Conservation (phyloP, 2,888 invertebrate species). For the Thereva unica region DNA sequence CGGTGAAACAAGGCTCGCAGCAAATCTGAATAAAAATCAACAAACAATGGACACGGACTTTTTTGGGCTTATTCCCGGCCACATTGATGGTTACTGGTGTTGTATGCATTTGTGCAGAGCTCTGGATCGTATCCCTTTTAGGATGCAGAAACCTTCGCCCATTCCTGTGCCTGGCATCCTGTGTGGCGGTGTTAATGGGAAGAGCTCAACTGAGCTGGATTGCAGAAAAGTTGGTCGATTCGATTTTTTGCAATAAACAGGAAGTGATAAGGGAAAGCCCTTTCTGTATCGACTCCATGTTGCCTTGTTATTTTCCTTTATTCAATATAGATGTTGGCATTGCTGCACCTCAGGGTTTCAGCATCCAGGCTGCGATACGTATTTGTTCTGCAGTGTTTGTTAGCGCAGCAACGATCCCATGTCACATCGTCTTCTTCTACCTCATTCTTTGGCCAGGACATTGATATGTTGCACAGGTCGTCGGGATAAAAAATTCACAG, state of each 20-base stretch:
- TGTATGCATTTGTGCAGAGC: conserved; percentile 12
- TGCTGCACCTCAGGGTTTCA: conserved; percentile 15
- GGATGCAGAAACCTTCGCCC: conserved; percentile 12
- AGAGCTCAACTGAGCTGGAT: conserved; percentile 33
- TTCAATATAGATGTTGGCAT: conserved; percentile 32
- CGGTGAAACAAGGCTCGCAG: conserved; percentile 34
- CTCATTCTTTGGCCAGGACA: conserved; percentile 27
- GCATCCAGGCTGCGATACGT: conserved; percentile 16
- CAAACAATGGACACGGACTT: conserved; percentile 38
- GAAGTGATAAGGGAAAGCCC: conserved; percentile 40
- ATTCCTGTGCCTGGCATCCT: conserved; percentile 11
- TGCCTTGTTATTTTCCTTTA: conserved; percentile 31
- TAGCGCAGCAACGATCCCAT: conserved; percentile 26
- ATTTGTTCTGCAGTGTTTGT: conserved; percentile 2
- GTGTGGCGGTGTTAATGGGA: conserved; percentile 24
- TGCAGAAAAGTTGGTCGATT: conserved; percentile 39
- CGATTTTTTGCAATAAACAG: conserved; percentile 39
- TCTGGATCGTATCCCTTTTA: conserved; percentile 3
- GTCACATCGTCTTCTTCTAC: conserved; percentile 24
- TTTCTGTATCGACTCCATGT: conserved; percentile 33
- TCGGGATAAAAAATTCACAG: conserved; percentile 31
- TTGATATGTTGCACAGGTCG: conserved; percentile 29
- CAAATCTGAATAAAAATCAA: conserved; percentile 42
- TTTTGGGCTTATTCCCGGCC: conserved; percentile 33
- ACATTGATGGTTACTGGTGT: conserved; percentile 35